Conservation (phyloP, 2,113 vertebrate genomes). For the Junco hyemalis region DNA sequence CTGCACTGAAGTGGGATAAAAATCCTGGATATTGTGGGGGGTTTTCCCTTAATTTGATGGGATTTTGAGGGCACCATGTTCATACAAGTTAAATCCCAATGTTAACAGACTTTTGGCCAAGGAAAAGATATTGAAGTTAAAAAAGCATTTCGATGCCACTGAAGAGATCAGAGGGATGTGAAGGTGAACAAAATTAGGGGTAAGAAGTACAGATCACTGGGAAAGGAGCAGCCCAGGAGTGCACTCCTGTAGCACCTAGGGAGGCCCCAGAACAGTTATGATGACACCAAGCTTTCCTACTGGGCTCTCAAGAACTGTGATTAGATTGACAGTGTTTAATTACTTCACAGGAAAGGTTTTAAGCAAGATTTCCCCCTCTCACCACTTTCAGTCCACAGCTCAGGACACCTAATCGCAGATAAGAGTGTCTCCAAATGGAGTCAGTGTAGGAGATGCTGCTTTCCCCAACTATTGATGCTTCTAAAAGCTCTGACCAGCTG, state of each 20-base stretch:
- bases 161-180: neutral
- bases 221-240: neutral
- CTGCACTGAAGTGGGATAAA: neutral
- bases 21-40: neutral
- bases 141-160: neutral
- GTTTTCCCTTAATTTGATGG: neutral
- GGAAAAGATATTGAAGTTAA: neutral
- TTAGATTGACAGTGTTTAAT: neutral
- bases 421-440: neutral
- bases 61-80: neutral
- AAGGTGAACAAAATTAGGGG: neutral
- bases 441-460: neutral
- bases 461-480: neutral
- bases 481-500: neutral
- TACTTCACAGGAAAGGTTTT: neutral
- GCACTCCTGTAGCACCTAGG: accelerated
- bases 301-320: neutral
- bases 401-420: neutral
- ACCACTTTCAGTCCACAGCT: neutral
- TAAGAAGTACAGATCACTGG: neutral
- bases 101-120: neutral
- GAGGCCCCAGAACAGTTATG: neutral
- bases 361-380: neutral
- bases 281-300: accelerated
- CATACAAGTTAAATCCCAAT: neutral